Percentiles rank a stretch among this genome's conserved stretches.
phyloP scores from a whole-genome alignment of 2,797 vertebrate genomes.

The Muraenolepis orangiensis region DNA sequence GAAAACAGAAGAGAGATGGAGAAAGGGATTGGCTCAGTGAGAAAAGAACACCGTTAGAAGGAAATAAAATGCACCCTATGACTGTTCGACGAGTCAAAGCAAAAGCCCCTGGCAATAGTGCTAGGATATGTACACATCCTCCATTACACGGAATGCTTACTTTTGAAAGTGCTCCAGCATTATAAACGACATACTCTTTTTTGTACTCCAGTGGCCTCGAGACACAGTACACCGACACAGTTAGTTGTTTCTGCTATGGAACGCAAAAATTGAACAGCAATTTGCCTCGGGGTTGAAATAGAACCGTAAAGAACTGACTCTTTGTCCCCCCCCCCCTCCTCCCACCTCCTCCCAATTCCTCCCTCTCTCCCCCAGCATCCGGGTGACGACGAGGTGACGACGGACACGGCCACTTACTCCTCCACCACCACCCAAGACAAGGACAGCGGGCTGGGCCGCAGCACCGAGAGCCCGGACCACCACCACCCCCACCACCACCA shows the following conservation, averaged over 20 bases:
- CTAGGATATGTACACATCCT: too few species aligned
- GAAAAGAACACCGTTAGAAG: neutral
- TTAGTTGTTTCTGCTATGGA: too few species aligned
- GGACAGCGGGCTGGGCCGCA: conserved; percentile 86
- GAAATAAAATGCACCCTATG: neutral
- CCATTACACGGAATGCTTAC: too few species aligned
- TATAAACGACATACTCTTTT: too few species aligned
- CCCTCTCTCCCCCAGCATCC: conserved; percentile 62
- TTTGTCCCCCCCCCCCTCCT: neutral
- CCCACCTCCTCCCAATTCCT: neutral
- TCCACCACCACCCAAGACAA: conserved; percentile 90
- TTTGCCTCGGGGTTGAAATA: too few species aligned
- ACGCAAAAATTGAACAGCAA: too few species aligned
- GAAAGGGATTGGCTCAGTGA: neutral
- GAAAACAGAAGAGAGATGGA: neutral
- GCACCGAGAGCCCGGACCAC: conserved; percentile 84
- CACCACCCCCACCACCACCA: conserved; percentile 35
- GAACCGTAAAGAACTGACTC: too few species aligned
- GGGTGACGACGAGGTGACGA: conserved; percentile 82
- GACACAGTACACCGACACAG: too few species aligned
- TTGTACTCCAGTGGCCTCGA: too few species aligned
- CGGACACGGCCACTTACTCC: conserved; percentile 89
- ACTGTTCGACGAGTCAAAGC: neutral
- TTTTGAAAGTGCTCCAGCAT: too few species aligned
- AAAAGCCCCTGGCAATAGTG: neutral